Evolutionary conservation across 2,797 vertebrate genomes (phyloP).

Genomic region (Gallinago solitaria): DNA sequence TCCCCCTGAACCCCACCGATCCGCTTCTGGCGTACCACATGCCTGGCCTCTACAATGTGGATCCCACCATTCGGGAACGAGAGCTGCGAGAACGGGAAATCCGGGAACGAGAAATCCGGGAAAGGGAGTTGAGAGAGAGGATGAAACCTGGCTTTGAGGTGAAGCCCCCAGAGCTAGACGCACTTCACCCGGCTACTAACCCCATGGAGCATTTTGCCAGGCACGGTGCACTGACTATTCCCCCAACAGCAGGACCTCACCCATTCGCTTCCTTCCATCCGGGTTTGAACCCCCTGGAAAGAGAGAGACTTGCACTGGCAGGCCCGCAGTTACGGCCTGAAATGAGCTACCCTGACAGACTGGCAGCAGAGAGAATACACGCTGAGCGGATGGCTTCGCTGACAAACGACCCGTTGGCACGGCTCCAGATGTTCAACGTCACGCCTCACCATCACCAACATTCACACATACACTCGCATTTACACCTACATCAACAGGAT

Average conservation of each 20-base stretch:
- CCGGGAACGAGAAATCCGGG: conserved; percentile 91
- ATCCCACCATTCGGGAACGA: conserved; percentile 91
- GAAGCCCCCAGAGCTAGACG: conserved; percentile 95
- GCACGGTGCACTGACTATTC: conserved; percentile 93
- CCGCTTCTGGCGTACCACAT: conserved; percentile 96
- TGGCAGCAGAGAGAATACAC: conserved; percentile 95
- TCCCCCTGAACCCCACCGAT: conserved; percentile 93
- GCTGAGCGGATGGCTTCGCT: conserved; percentile 96
- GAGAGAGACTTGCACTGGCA: conserved; percentile 93
- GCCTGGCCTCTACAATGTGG: conserved; percentile 94
- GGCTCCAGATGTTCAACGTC: conserved; percentile 99
- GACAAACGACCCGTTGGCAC: conserved; percentile 94
- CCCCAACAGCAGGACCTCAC: conserved; percentile 90
- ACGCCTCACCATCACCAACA: conserved; percentile 99
- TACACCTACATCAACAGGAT: conserved; percentile 99
- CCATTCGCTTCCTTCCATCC: conserved; percentile 96
- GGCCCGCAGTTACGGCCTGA: conserved; percentile 95
- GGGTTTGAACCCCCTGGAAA: conserved; percentile 92
- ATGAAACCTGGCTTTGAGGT: conserved; percentile 99
- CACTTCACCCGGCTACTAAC: conserved; percentile 93
- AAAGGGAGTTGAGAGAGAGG: conserved; percentile 92
- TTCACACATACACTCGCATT: conserved; percentile 98
- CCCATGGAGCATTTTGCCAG: conserved; percentile 99
- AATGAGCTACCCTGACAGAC: conserved; percentile 96
- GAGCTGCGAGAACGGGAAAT: conserved; percentile 93